Percentiles rank a stretch among this genome's conserved stretches.
Evolutionary conservation across 2,113 vertebrate genomes (phyloP).

Genomic region (Anhinga anhinga): DNA sequence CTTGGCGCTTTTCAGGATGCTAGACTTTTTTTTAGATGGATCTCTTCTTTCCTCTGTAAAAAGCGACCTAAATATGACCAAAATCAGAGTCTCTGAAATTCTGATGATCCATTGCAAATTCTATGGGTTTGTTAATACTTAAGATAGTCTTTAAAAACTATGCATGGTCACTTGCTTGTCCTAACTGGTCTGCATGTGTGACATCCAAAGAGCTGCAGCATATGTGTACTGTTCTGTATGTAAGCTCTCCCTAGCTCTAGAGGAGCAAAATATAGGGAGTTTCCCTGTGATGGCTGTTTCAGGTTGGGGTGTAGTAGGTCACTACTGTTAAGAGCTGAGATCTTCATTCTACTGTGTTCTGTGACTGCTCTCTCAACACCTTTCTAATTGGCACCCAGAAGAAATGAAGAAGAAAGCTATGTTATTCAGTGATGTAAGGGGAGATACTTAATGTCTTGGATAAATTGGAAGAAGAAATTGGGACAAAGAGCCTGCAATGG

Average conservation of each 20-base stretch:
- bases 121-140: neutral
- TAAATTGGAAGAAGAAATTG: neutral
- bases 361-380: neutral
- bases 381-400: neutral
- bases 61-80: neutral
- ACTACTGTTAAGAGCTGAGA: neutral
- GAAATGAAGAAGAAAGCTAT: neutral
- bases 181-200: neutral
- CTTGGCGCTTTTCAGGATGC: neutral
- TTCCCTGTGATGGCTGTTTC: fast-evolving
- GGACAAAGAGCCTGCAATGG: neutral
- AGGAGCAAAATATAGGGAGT: neutral
- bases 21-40: neutral
- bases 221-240: fast-evolving
- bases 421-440: neutral
- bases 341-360: neutral
- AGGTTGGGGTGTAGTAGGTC: neutral
- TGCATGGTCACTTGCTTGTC: neutral
- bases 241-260: neutral
- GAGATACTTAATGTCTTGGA: neutral
- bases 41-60: neutral
- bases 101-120: neutral
- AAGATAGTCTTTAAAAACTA: neutral
- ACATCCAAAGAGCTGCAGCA: neutral
- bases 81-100: neutral